phyloP scores from a whole-genome alignment of 2,888 invertebrate genomes.

The Meta bourneti region DNA sequence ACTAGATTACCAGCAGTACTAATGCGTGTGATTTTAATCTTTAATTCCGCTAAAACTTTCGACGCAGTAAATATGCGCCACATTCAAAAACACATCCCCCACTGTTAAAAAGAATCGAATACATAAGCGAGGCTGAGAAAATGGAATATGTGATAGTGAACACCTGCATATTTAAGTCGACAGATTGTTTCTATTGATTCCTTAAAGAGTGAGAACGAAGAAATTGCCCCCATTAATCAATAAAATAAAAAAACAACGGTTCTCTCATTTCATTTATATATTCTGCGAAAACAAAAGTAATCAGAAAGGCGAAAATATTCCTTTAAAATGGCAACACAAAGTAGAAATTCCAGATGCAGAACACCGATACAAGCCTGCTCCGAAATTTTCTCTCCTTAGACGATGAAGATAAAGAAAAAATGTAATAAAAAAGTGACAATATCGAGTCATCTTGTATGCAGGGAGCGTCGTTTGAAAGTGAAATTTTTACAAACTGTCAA shows the following conservation, averaged over 20 bases:
- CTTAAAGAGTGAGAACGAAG: constrained; percentile 11
- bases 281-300: constrained; percentile 67
- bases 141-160: constrained; percentile 5
- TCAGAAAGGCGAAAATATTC: constrained; percentile 67
- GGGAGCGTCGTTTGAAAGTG: constrained; percentile 75
- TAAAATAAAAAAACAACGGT: constrained; percentile 24
- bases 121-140: neutral
- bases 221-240: constrained; percentile 71
- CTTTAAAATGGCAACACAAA: constrained; percentile 66
- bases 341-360: constrained; percentile 70
- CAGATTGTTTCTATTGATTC: constrained; percentile 58
- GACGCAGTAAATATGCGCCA: no score
- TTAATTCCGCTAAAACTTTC: no score
- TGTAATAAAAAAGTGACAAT: constrained; percentile 70
- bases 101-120: neutral
- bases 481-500: constrained; percentile 77
- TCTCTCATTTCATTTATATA: constrained; percentile 68
- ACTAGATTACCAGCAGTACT: no score
- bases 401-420: constrained; percentile 67
- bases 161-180: constrained; percentile 55
- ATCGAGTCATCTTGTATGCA: constrained; percentile 76
- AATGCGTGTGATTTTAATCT: no score
- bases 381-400: constrained; percentile 57
- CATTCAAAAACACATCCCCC: no score
- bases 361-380: constrained; percentile 69